Conservation (phyloP, 2,888 invertebrate species). For the Leptarthrus brevirostris region DNA sequence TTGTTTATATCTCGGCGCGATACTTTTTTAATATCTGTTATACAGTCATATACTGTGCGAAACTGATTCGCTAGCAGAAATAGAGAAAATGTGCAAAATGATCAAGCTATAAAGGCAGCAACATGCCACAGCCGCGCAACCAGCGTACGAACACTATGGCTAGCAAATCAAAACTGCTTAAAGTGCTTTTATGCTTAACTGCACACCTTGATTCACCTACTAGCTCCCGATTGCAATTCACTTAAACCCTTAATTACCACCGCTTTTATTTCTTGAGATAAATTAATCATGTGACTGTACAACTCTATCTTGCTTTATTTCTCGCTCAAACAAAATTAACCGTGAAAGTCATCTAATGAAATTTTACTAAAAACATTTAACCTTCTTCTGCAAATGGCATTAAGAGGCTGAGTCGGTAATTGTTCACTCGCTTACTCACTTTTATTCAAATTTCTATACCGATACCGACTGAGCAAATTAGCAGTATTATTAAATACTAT, state of each 20-base stretch:
- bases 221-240: conserved; percentile 1
- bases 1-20: conserved; percentile 20
- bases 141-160: conserved; percentile 4
- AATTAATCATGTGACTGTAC: neutral
- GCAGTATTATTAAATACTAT: too few species aligned
- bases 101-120: neutral
- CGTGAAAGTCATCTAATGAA: conserved; percentile 20
- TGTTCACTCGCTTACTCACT: too few species aligned
- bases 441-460: too few species aligned
- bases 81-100: too few species aligned
- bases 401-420: too few species aligned
- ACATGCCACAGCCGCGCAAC: neutral
- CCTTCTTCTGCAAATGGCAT: conserved; percentile 9
- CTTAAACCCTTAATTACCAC: conserved; percentile 28
- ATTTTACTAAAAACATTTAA: conserved; percentile 18
- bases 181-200: conserved; percentile 32
- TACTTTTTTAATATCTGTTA: neutral
- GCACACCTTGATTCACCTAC: conserved; percentile 16
- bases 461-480: too few species aligned
- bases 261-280: conserved; percentile 28
- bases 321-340: conserved; percentile 15
- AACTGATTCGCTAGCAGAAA: too few species aligned
- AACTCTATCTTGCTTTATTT: neutral
- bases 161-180: conserved; percentile 16
- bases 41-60: neutral